Evolutionary conservation across 2,797 vertebrate species (phyloP), one percentile per base, ranked within the genome.

Genomic region (Aulostomus chinensis): DNA sequence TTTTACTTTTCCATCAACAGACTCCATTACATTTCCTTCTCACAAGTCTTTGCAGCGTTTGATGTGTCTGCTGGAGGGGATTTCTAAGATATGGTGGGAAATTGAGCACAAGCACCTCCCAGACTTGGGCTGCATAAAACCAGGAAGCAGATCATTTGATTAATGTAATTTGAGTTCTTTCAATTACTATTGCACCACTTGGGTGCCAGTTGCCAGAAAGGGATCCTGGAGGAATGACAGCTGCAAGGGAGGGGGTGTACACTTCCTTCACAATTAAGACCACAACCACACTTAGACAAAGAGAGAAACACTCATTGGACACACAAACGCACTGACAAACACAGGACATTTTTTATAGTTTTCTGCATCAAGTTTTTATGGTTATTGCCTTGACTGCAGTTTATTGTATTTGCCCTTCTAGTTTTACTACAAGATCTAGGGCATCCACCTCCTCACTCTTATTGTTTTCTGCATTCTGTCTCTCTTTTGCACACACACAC

Each of bases 381-480:
- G 59, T 76, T 79, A 77, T 75, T 66, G 65, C 59, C 68, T 61
- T 73, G 74, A 80, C 73, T 80, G 74, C 63, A 55, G 67, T 67
- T 71, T 55, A 77, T 86, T 85, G 67, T 63, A 81, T 67, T 73
- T 15, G 48, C 49, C 60, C 45, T 24, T 74, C 50, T 52, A 56
- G 73, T 66, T 83, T 80, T 59, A 76, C 55, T 57, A 59, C 64
- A 63, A 59, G 45, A 87, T 81, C 41, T 85, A 84, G 86, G 82
- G 25, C 80, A 84, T 56, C 60, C 35, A 59, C 16, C 33, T 34
- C 55, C 24, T 61, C 50, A 7, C 42, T 15, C 39, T 14, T 11
- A 7, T 33, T 33, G 45, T 16, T 47, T 47, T 21, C 20, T 29
- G 14, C 5, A 4, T 15, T 3, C 1, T 4, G 11, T 3, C 9